Evolutionary conservation across 1,140 invertebrate genomes (phyloP).

Genomic region (Yoshiicerus persimilis): DNA sequence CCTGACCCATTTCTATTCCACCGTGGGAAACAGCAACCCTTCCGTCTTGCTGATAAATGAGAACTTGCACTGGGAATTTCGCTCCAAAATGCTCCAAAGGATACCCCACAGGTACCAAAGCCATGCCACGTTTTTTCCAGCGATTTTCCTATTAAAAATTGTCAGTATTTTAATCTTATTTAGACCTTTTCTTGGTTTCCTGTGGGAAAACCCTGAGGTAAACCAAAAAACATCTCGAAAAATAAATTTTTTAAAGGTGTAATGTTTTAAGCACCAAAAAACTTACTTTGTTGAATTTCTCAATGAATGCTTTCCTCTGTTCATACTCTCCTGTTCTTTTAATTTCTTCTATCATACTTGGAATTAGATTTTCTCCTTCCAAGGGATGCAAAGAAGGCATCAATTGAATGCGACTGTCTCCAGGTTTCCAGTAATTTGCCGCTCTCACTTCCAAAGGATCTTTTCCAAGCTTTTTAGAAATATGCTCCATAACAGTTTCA

Average conservation of each 20-base stretch:
- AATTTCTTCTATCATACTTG: constrained; percentile 35
- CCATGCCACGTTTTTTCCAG: constrained; percentile 62
- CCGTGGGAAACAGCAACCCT: constrained; percentile 62
- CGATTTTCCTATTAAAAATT: constrained; percentile 52
- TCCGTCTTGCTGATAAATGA: constrained; percentile 63
- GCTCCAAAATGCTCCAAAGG: constrained; percentile 54
- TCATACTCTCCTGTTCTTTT: constrained; percentile 16
- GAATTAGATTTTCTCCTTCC: constrained; percentile 51
- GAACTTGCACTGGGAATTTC: constrained; percentile 56
- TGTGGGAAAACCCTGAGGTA: too few species aligned
- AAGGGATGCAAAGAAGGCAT: constrained; percentile 60
- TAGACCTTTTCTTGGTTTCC: too few species aligned
- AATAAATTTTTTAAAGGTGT: too few species aligned
- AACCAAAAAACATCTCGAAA: too few species aligned
- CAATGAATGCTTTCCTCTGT: constrained; percentile 19
- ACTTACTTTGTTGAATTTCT: constrained; percentile 29
- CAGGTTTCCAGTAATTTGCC: constrained; percentile 28
- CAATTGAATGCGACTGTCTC: not conserved
- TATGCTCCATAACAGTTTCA: constrained; percentile 81
- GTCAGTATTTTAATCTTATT: not conserved
- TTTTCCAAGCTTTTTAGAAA: constrained; percentile 64
- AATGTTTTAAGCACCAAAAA: too few species aligned
- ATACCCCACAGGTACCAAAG: constrained; percentile 56
- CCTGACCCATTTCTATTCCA: constrained; percentile 69
- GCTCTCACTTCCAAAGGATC: constrained; percentile 69